Evolutionary conservation across 2,888 invertebrate species (phyloP), one percentile per base, ranked within the genome.

Genomic region (Cantharis rustica): DNA sequence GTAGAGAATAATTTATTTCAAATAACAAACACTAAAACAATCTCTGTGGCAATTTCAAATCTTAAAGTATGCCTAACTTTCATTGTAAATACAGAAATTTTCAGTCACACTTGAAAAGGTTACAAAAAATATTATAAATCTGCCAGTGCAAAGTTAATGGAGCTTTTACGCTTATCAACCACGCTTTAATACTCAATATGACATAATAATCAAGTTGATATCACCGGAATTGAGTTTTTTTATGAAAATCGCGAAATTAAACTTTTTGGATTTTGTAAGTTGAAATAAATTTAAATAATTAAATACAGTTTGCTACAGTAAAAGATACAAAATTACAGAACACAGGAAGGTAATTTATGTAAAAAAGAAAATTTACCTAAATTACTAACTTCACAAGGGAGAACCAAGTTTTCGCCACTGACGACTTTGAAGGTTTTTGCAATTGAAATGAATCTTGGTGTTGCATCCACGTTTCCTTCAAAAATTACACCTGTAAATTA

Each of bases 351-450:
- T n/a, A n/a, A 47, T 10, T 47, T 17, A 69, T 27, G 15, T 16
- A 27, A 61, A 47, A 69, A 17, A 69, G n/a, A 47, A 69, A 61
- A 69, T 31, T 77, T 68, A 77, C 77, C 77, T 75, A 77, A 77
- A 61, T 77, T 77, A 66, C 75, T 75, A 72, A 77, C 77, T 77
- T 77, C 77, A 61, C 77, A 77, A 17, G 77, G 77, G 13, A 77
- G 72, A 70, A 77, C 66, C 61, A 77, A 66, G 69, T 77, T 77
- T 64, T 77, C 77, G n/a, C 77, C 75, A 62, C 75, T 77, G 63
- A 77, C 69, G 23, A 77, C 77, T 69, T 77, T 77, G 47, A 77
- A 75, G 11, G 77, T 77, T 70, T 69, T 77, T 15, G 77, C 47
- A 31, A 69, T 69, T 26, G 77, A 64, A 15, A 77, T 61, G 68